Percentiles rank a stretch among this genome's conserved stretches.
phyloP scores from a whole-genome alignment of 1,140 invertebrate genomes.

The Nylanderia fulva region DNA sequence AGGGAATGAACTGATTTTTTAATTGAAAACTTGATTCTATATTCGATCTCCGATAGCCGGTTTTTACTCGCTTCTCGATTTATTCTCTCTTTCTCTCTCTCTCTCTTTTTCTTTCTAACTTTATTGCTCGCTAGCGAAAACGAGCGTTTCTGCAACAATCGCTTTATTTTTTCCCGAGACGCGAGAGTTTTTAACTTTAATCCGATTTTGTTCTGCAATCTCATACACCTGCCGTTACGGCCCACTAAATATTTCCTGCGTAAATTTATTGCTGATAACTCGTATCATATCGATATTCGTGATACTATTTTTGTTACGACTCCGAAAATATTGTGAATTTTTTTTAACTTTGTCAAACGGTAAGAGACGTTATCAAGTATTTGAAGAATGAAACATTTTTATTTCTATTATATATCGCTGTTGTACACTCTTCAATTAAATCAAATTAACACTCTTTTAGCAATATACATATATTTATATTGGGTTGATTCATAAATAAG shows the following conservation, averaged over 20 bases:
- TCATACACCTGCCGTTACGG: background rate
- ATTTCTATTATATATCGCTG: background rate
- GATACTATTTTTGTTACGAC: background rate
- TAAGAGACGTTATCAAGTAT: background rate
- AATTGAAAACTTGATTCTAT: constrained; percentile 25
- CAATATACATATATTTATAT: too few species aligned
- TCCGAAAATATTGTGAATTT: background rate
- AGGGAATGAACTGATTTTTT: constrained; percentile 18
- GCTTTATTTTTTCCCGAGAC: constrained; percentile 1
- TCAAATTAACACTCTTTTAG: background rate
- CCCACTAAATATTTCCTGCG: constrained; percentile 23
- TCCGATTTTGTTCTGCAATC: constrained; percentile 19
- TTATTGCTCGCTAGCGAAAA: constrained; percentile 5
- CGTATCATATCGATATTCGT: background rate
- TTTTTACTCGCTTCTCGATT: constrained; percentile 37
- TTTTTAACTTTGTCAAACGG: background rate
- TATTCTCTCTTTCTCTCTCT: too few species aligned
- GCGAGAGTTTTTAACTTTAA: constrained; percentile 35
- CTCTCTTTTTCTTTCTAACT: background rate
- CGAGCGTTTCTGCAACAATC: constrained; percentile 12
- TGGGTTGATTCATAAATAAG: too few species aligned
- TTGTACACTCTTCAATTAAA: background rate
- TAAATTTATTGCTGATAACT: constrained; percentile 25
- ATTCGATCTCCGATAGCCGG: background rate
- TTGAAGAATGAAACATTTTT: background rate